Percentiles rank a stretch among this genome's conserved stretches.
Evolutionary conservation across 2,888 invertebrate genomes (phyloP).

Genomic region (Leucozona laternaria): DNA sequence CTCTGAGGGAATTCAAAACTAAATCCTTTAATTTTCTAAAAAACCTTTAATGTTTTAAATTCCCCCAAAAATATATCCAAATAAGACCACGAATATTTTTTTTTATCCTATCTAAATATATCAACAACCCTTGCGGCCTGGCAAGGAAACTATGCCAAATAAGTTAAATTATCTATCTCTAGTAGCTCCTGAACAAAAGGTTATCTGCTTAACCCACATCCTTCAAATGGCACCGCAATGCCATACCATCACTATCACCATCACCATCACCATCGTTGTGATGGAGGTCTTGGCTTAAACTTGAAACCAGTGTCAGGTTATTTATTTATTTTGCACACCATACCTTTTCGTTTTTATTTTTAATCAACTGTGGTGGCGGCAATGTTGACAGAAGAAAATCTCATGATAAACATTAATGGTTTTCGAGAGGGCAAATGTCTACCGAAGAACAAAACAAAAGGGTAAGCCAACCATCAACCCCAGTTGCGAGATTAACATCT

Average conservation of each 20-base stretch:
- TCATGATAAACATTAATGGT: constrained; percentile 66
- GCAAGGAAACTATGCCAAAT: constrained; percentile 26
- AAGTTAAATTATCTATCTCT: constrained; percentile 24
- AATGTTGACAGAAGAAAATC: constrained; percentile 57
- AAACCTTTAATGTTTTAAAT: constrained; percentile 5
- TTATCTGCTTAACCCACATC: not conserved
- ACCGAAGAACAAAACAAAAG: constrained; percentile 19
- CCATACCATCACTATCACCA: not conserved
- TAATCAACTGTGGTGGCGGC: constrained; percentile 59
- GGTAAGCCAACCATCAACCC: constrained; percentile 18
- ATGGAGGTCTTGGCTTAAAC: constrained; percentile 12
- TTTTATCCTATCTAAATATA: not conserved
- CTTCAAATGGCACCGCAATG: constrained; percentile 2
- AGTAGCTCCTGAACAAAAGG: constrained; percentile 18
- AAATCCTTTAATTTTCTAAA: not conserved
- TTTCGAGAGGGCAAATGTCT: constrained; percentile 47
- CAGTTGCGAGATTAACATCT: constrained; percentile 16
- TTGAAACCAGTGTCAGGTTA: constrained; percentile 14
- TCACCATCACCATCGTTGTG: not conserved
- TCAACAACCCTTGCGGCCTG: constrained; percentile 14
- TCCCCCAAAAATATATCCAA: not conserved
- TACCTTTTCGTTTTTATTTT: constrained; percentile 41
- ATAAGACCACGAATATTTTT: not conserved
- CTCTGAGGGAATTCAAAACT: not conserved
- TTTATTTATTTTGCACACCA: constrained; percentile 24